These are phyloP conservation scores for Pseudobourletiella spinata DNA, from an alignment of 1,140 invertebrate species.

Conservation along the genomic window DNA sequence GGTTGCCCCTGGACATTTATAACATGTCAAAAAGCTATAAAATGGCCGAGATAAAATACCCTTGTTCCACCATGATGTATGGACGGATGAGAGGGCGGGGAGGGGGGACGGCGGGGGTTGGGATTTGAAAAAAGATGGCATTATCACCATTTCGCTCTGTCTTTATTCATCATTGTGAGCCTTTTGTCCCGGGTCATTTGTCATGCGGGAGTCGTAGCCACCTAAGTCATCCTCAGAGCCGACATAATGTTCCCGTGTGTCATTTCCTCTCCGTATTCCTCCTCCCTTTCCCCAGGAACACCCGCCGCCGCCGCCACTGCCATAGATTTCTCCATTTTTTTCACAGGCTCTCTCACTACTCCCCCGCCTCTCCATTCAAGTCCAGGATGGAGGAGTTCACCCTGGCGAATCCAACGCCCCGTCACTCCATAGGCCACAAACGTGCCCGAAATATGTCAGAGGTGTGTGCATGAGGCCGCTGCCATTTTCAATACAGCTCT, in stretches of 20 bases:
- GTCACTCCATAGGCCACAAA: no score
- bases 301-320: no score
- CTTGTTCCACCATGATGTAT: not conserved
- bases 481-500: no score
- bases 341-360: no score
- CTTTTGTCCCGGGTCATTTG: not conserved
- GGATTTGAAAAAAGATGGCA: not conserved
- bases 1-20: constrained; percentile 8
- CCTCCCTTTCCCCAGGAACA: not conserved
- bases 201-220: not conserved
- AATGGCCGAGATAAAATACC: not conserved
- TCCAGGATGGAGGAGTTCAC: no score
- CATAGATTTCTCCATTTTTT: no score
- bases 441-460: no score
- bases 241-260: not conserved
- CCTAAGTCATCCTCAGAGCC: not conserved
- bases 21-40: constrained; percentile 10
- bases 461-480: no score
- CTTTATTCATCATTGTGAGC: constrained; percentile 1
- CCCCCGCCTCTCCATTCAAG: no score
- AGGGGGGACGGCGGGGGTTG: not conserved
- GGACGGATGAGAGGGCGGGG: not conserved
- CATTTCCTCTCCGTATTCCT: not conserved
- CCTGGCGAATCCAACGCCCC: no score
- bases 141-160: constrained; percentile 2